A percentile compares a stretch with the other conserved stretches of the same genome.
These are phyloP conservation scores for Micronisus gabar DNA, from an alignment of 2,113 vertebrate species.

Conservation along the genomic window DNA sequence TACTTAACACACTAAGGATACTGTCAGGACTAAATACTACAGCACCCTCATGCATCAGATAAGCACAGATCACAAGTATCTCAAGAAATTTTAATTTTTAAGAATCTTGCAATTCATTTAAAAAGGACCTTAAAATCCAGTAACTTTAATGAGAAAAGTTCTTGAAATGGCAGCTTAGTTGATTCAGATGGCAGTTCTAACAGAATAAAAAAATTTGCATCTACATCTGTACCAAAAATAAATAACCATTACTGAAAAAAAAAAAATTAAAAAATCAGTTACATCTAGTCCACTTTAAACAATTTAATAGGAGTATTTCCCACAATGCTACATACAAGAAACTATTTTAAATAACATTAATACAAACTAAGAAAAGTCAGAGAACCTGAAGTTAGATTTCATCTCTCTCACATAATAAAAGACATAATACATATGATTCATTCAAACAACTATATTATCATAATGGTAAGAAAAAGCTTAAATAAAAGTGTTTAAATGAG, in stretches of 20 bases:
- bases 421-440: background rate
- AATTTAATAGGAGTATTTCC: slow-evolving; percentile 37
- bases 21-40: background rate
- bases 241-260: slow-evolving; percentile 3
- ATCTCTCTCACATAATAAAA: slow-evolving; percentile 27
- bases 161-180: slow-evolving; percentile 18
- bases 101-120: slow-evolving; percentile 20
- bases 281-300: slow-evolving; percentile 25
- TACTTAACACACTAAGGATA: background rate
- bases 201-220: background rate
- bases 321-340: slow-evolving; percentile 19
- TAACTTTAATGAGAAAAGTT: slow-evolving; percentile 3
- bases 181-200: slow-evolving; percentile 28
- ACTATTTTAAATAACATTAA: slow-evolving; percentile 46
- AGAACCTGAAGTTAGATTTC: background rate
- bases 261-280: slow-evolving; percentile 16
- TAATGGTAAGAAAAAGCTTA: slow-evolving; percentile 31
- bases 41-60: background rate
- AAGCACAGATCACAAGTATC: background rate
- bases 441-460: background rate
- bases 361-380: slow-evolving; percentile 11
- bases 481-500: background rate
- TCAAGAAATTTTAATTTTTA: slow-evolving; percentile 46
- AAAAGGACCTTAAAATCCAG: background rate
- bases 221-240: slow-evolving; percentile 11